Evolutionary conservation across 2,113 vertebrate genomes (phyloP), one percentile per base, ranked within the genome.

Genomic region (Nothocercus julius): DNA sequence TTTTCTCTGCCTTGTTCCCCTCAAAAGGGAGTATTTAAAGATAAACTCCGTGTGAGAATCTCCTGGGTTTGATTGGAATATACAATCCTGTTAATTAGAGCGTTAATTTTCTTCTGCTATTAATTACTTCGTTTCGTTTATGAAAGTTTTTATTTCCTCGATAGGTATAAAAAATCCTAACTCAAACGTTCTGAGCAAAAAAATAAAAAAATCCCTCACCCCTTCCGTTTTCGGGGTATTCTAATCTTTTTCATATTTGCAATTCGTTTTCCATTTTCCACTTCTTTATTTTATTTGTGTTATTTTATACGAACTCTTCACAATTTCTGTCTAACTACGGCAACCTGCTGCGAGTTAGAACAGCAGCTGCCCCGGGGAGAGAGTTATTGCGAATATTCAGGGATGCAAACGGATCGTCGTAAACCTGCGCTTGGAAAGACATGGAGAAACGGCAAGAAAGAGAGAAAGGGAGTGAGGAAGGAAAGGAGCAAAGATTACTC

Each of bases 401-500:
- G 20, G 28, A 15, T 30, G 66, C 64, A 72, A 93, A 44, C 0
- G 30, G 59, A 42, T 25, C 54, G n/a, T 13, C 24, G 49, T 12
- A 58, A 84, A 85, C 3, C 0, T 19, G 27, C 30, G 67, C 2
- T 74, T 63, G 38, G 34, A 6, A 18, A 13, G 28, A 6, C 17
- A 24, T 2, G 24, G 8, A 24, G 44, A 59, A 51, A 66, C 9
- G 4, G 38, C 49, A 19, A 3, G 4, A 0, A 2, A 28, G 38
- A 66, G 47, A n/a, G 21, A 2, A 27, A 53, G 12, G 14, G 17
- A 42, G n/a, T 11, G 36, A 27, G 20, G 49, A 38, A 8, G 4
- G 3, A 73, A n/a, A 59, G 14, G 3, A 5, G 16, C 44, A 44
- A 44, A 44, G 44, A 44, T 44, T 44, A 44, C 14, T 13, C 44